phyloP scores from a whole-genome alignment of 2,113 vertebrate genomes.

The Physeter macrocephalus region DNA sequence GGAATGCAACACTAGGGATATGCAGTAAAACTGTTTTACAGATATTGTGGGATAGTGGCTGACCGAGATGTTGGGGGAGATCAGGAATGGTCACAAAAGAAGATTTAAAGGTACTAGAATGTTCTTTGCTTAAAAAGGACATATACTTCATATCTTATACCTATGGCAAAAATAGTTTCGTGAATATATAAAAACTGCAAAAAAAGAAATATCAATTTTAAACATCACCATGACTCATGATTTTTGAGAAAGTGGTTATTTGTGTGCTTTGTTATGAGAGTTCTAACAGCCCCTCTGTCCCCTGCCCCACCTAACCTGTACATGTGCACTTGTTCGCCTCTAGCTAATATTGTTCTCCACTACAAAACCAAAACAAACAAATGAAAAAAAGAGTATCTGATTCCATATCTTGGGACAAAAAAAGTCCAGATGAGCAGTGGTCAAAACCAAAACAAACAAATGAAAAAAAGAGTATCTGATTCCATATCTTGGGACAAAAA shows the following conservation, averaged over 20 bases:
- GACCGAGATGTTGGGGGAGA: background rate
- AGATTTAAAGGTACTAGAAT: background rate
- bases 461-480: background rate
- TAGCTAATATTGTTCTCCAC: background rate
- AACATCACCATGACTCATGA: no score
- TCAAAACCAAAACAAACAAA: no score
- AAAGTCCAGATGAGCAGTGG: background rate
- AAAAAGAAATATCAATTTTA: background rate
- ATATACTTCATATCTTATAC: background rate
- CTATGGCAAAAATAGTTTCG: background rate
- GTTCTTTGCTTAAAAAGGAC: background rate
- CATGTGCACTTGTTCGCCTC: background rate
- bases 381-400: background rate
- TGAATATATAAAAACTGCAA: background rate
- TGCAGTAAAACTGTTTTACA: background rate
- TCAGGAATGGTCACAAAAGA: background rate
- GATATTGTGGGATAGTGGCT: background rate
- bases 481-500: background rate
- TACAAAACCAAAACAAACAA: background rate
- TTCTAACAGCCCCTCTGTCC: background rate
- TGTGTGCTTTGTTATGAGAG: background rate
- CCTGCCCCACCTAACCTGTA: background rate
- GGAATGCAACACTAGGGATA: background rate
- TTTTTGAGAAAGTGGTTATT: background rate
- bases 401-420: background rate